Evolutionary conservation across 2,113 vertebrate genomes (phyloP), one percentile per base, ranked within the genome.

Genomic region (Vimba vimba): DNA sequence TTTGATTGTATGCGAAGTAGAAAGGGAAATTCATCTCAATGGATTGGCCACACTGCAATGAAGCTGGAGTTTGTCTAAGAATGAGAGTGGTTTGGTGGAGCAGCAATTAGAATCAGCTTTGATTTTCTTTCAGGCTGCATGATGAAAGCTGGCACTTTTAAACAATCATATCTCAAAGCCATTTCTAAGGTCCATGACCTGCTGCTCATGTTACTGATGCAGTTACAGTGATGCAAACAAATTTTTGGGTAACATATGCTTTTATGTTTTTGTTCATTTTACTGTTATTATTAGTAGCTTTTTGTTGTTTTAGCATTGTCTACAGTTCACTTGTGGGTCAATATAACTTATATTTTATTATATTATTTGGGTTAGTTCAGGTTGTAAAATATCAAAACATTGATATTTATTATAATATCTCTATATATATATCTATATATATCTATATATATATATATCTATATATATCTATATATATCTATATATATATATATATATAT

Each of bases 141-240:
- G 84, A 87, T 89, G 84, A 75, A 86, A 83, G 79, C 82, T 82
- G 82, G 43, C 62, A 57, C 25, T 87, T 86, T 83, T 83, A 79
- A 74, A 76, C 36, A 36, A 27, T 25, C 77, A 83, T 33, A 55
- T 60, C 83, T 90, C 79, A 45, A 27, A 68, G 74, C 57, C n/a
- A 64, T 83, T 69, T 80, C 21, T 87, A 71, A 86, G 85, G 68
- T 86, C 74, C 85, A 21, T 30, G 39, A 25, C 77, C 50, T 79
- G 39, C 39, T 73, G 23, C 66, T 83, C 43, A 59, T 73, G 68
- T 76, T 27, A 36, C 62, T 68, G 27, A 84, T 84, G 82, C 57
- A 69, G 30, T 82, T 85, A 79, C 19, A 8, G 30, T 62, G 69
- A 74, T 85, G 71, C 78, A 27, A 85, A 79, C 73, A 21, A 74